phyloP scores from a whole-genome alignment of 2,797 vertebrate genomes.

The Cryptoblepharus egeriae region DNA sequence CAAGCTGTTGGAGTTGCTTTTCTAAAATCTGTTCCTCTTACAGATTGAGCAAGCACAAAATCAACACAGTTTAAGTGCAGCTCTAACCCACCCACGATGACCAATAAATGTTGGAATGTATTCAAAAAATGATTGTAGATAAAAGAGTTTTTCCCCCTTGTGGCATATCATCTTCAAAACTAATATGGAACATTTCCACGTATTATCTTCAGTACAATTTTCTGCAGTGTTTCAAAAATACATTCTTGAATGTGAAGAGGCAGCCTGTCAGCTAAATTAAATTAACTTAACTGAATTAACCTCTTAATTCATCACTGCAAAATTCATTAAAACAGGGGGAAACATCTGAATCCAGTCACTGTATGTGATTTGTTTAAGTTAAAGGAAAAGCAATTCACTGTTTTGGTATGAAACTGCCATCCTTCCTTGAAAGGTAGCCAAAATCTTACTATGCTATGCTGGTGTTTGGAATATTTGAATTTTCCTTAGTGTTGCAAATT shows the following conservation, averaged over 20 bases:
- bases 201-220: constrained; percentile 68
- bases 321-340: constrained; percentile 39
- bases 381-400: constrained; percentile 66
- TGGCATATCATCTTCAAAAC: constrained; percentile 72
- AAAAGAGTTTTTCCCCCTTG: constrained; percentile 66
- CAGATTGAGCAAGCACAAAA: constrained; percentile 50
- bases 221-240: constrained; percentile 67
- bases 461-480: constrained; percentile 72
- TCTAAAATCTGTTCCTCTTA: constrained; percentile 60
- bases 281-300: constrained; percentile 60
- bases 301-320: constrained; percentile 64
- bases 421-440: constrained; percentile 66
- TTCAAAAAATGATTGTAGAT: constrained; percentile 74
- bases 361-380: constrained; percentile 55
- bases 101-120: constrained; percentile 67
- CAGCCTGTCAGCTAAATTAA: constrained; percentile 61
- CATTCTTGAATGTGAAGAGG: constrained; percentile 67
- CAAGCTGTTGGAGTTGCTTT: constrained; percentile 60
- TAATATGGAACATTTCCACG: constrained; percentile 65
- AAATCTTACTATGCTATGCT: constrained; percentile 63
- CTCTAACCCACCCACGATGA: constrained; percentile 75
- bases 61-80: constrained; percentile 52
- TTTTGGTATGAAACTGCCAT: constrained; percentile 65
- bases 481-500: constrained; percentile 65
- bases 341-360: constrained; percentile 54